Base-by-base conservation (phyloP, 2,888 invertebrate genomes). In the Scaptomyza parva region DNA sequence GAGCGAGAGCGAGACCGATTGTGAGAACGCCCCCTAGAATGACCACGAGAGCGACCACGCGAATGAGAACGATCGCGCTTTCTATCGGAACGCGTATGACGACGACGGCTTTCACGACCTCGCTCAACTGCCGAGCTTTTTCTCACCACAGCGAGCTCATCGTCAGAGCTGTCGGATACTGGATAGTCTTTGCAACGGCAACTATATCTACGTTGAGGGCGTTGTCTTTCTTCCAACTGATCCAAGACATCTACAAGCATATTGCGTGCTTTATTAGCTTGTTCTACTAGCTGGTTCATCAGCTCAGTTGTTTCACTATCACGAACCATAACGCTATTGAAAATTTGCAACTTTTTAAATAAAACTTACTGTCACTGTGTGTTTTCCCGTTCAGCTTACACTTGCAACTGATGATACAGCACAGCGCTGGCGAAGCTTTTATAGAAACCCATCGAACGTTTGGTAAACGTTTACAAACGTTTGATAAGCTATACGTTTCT, bases 1-100 rank as follows among this genome's bases (percentile, higher is more conserved):
- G 82, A 83, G 14, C 84, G 84, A 35, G 84, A 82, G 33, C 84
- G 82, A n/a, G 82, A 77, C 6, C 77, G 65, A 12, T 59, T 66
- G 18, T 71, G 77, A 9, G 77, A 84, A 40, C 84, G 82, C 3
- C 82, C 82, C 12, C 79, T 61, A 2, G 82, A 82, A 26, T 63
- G 78, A 0, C 77, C 84, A 24, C 82, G 82, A 26, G 81, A 82
- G 37, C 77, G 61, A 3, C 65, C 53, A 22, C 81, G 81, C 7
- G 80, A 81, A 11, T 51, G 66, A 0, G 78, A 83, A 20, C 82
- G 82, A 51, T 83, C 78, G 14, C 75, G 63, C 24, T 39, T 59
- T 55, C 70, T 61, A 35, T 70, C 69, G 7, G 57, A 9, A 8
- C 20, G 51, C 9, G 1, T 45, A 12, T 9, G 39, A 8, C 57